These are phyloP conservation scores for Nesoenas mayeri DNA, from an alignment of 2,113 vertebrate species.

Conservation along the genomic window DNA sequence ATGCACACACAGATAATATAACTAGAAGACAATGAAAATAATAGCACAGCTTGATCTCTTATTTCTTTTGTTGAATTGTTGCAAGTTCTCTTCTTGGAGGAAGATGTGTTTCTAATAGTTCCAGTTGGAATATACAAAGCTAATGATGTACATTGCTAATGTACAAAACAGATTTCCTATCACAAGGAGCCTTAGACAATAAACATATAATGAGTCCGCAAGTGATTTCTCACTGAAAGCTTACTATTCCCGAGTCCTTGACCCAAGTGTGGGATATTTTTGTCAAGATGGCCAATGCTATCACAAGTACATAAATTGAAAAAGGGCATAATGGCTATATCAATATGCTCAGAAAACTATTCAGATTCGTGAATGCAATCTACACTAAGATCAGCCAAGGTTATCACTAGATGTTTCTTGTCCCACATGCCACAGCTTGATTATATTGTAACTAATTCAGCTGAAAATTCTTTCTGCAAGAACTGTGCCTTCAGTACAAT, in stretches of 20 bases:
- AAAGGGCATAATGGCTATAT: neutral
- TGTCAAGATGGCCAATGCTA: slow-evolving; percentile 13
- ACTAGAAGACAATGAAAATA: neutral
- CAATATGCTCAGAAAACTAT: neutral
- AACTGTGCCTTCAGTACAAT: slow-evolving; percentile 56
- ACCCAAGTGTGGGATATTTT: neutral
- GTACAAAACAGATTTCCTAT: slow-evolving; percentile 30
- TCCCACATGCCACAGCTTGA: slow-evolving; percentile 36
- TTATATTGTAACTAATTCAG: slow-evolving; percentile 57
- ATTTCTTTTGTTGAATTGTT: slow-evolving; percentile 30
- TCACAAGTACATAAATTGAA: neutral
- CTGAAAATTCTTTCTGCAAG: slow-evolving; percentile 6
- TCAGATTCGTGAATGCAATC: slow-evolving; percentile 31
- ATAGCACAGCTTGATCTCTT: neutral
- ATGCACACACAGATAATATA: neutral
- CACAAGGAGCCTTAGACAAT: slow-evolving; percentile 17
- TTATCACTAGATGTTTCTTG: slow-evolving; percentile 56
- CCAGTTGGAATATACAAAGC: slow-evolving; percentile 25
- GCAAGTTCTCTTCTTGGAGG: neutral
- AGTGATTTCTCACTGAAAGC: slow-evolving; percentile 40
- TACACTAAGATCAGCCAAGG: slow-evolving; percentile 46
- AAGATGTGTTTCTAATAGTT: slow-evolving; percentile 12
- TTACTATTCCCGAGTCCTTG: slow-evolving; percentile 11
- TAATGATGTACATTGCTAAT: slow-evolving; percentile 44
- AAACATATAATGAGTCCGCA: slow-evolving; percentile 25